Conservation (phyloP, 2,113 vertebrate species). For the Nyctereutes procyonoides region DNA sequence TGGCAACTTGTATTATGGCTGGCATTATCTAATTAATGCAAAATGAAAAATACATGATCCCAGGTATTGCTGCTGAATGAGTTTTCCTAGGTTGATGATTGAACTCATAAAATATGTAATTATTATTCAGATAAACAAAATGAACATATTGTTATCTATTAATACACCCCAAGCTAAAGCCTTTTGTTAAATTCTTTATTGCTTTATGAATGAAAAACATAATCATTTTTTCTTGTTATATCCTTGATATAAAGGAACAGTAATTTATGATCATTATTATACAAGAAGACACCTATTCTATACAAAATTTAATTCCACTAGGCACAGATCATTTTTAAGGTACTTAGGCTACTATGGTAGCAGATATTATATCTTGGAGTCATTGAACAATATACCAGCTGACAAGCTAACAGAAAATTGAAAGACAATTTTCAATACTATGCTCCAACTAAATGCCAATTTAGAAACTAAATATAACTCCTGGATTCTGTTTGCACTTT, state of each 20-base stretch:
- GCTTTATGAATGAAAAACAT: slow-evolving; percentile 24
- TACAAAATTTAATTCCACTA: slow-evolving; percentile 53
- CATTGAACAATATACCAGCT: background rate
- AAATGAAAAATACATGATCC: slow-evolving; percentile 65
- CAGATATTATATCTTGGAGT: slow-evolving; percentile 62
- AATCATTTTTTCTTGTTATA: slow-evolving; percentile 13
- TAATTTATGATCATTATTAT: slow-evolving; percentile 32
- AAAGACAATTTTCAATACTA: slow-evolving; percentile 74
- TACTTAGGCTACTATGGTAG: slow-evolving; percentile 11
- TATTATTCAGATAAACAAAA: slow-evolving; percentile 68
- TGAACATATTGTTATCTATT: slow-evolving; percentile 37
- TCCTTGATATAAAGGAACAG: slow-evolving; percentile 43
- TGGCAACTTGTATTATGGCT: slow-evolving; percentile 18
- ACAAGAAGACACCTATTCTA: slow-evolving; percentile 29
- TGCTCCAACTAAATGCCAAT: slow-evolving; percentile 63
- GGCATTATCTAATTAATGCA: slow-evolving; percentile 70
- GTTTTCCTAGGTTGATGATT: slow-evolving; percentile 54
- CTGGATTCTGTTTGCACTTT: slow-evolving; percentile 69
- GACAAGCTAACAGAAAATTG: slow-evolving; percentile 72
- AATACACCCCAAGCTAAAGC: background rate
- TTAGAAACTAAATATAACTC: slow-evolving; percentile 74
- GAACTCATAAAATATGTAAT: slow-evolving; percentile 51
- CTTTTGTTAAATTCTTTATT: slow-evolving; percentile 37
- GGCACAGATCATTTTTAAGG: slow-evolving; percentile 60
- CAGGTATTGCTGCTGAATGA: slow-evolving; percentile 13